These are phyloP conservation scores for Phaonia tiefii DNA, from an alignment of 2,888 invertebrate species.

Conservation along the genomic window DNA sequence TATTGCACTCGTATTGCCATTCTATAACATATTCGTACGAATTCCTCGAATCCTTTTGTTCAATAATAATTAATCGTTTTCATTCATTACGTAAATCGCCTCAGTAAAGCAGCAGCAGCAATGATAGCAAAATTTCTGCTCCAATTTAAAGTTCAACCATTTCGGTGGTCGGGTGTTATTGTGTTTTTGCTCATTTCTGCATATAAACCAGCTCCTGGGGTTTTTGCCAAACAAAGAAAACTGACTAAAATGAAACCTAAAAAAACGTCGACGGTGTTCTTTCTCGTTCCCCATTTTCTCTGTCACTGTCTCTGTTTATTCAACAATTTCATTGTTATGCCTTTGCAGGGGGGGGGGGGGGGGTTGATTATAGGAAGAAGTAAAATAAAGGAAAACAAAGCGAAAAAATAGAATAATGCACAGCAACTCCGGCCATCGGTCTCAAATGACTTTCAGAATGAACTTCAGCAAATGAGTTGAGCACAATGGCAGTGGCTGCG, in stretches of 20 bases:
- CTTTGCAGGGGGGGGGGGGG: no score
- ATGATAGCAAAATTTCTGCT: neutral
- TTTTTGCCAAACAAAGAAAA: constrained; percentile 3
- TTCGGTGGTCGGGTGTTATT: no score
- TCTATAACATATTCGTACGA: neutral
- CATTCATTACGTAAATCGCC: constrained; percentile 69
- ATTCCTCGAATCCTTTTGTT: constrained; percentile 56
- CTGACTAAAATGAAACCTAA: constrained; percentile 6
- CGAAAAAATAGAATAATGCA: constrained; percentile 24
- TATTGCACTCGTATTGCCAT: neutral
- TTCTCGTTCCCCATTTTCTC: constrained; percentile 8
- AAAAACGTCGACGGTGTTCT: neutral
- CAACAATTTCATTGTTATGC: constrained; percentile 66
- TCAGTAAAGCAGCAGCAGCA: constrained; percentile 8
- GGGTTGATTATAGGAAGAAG: no score
- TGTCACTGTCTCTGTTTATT: constrained; percentile 36
- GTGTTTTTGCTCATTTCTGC: neutral
- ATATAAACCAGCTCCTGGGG: no score
- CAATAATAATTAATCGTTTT: constrained; percentile 70
- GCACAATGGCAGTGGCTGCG: neutral
- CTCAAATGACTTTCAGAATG: constrained; percentile 65
- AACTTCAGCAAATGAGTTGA: constrained; percentile 58
- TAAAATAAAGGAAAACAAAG: constrained; percentile 9
- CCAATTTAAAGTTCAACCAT: neutral
- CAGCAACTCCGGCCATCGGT: constrained; percentile 13